Conservation (phyloP, 30 jellyfish, hydroid and myxozoan genomes). For the Aurelia coerulea region DNA sequence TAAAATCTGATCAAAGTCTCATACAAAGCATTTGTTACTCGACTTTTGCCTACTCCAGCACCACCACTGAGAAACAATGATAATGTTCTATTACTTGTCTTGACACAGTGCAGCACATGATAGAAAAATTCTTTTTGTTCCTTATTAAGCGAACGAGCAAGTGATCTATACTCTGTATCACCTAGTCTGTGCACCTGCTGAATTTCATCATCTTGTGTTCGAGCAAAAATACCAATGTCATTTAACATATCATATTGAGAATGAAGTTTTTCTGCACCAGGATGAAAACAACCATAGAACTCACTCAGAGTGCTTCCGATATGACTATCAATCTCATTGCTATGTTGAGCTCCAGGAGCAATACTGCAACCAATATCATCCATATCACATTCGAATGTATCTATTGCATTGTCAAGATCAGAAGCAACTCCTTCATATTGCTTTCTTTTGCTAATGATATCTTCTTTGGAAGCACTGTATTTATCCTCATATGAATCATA, state of each 20-base stretch:
- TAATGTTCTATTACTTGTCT: constrained; percentile 6
- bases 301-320: neutral
- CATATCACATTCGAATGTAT: neutral
- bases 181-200: neutral
- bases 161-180: neutral
- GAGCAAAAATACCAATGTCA: constrained; percentile 7
- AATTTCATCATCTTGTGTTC: too few relatives aligned
- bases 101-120: constrained; percentile 3
- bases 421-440: neutral
- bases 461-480: neutral
- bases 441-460: neutral
- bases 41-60: constrained; percentile 43
- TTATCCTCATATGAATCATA: constrained; percentile 5
- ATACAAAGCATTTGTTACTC: constrained; percentile 3
- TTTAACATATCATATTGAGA: constrained; percentile 6
- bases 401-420: constrained; percentile 2
- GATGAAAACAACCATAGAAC: constrained; percentile 18
- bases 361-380: neutral
- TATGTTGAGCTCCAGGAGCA: constrained; percentile 43
- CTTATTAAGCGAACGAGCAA: neutral
- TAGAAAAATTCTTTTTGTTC: constrained; percentile 30
- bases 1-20: neutral
- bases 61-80: constrained; percentile 39
- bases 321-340: neutral
- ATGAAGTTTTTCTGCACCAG: constrained; percentile 7